Conservation (phyloP, 2,113 vertebrate genomes). For the Rynchops niger region DNA sequence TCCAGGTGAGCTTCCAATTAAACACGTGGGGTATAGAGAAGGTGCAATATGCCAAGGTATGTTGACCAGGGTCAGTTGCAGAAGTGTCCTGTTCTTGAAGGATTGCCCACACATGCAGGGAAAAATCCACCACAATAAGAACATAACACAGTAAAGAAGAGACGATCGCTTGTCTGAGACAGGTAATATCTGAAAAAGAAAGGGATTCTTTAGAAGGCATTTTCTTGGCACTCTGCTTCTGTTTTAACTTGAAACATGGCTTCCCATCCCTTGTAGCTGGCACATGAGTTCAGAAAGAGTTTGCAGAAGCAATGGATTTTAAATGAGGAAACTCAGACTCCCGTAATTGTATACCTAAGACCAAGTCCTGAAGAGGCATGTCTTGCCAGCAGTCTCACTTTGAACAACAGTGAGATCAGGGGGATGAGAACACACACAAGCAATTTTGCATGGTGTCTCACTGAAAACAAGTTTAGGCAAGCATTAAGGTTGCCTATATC, state of each 20-base stretch:
- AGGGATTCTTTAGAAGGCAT: not conserved
- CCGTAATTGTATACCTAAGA: not conserved
- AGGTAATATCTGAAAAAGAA: not conserved
- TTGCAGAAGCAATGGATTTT: not conserved
- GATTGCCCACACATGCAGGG: fast-evolving
- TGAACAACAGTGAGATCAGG: not conserved
- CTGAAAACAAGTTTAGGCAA: not conserved
- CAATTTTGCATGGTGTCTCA: not conserved
- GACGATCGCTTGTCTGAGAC: not conserved
- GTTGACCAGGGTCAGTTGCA: not conserved
- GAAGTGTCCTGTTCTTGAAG: not conserved
- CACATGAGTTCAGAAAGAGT: not conserved
- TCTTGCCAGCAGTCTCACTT: not conserved
- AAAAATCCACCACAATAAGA: not conserved
- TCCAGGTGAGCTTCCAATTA: not conserved
- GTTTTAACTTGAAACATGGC: not conserved
- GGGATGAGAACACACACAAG: not conserved
- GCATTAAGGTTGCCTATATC: not conserved
- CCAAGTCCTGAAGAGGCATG: fast-evolving
- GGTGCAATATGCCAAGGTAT: not conserved
- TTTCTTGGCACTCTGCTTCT: not conserved
- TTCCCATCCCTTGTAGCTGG: not conserved
- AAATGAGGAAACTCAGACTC: not conserved
- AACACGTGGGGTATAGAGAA: not conserved
- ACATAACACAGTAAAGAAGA: not conserved